Evolutionary conservation across 1,140 invertebrate species (phyloP), one percentile per base, ranked within the genome.

Genomic region (Oncopodura yosiiana): DNA sequence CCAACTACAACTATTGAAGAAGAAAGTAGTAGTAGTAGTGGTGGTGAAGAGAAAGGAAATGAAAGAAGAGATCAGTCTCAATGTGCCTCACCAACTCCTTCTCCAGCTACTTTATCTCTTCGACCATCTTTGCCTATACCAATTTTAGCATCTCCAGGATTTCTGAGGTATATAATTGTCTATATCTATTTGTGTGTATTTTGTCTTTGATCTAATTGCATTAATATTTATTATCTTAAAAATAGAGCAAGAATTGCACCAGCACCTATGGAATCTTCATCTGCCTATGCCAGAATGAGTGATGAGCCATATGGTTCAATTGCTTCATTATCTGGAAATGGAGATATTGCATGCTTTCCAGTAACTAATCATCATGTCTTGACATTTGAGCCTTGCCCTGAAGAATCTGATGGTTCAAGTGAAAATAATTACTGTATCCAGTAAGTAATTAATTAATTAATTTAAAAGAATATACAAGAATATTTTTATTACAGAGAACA

Each of bases 221-320:
- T 12, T 45, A 12, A 21, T 8, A 6, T 23, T 9, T 12, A 6
- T 26, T 9, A 6, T 34, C 8, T 8, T 9, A 16, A 30, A 48
- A 6, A 3, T 12, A 48, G 29, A 11, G 29, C 3, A 34, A 48
- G 16, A 21, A 6, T 6, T 39, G 38, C 32, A 9, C n/a, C 8
- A 9, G 32, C 32, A 34, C 32, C n/a, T n/a, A n/a, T n/a, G n/a
- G n/a, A n/a, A n/a, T n/a, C n/a, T n/a, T n/a, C n/a, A n/a, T n/a
- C n/a, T n/a, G n/a, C n/a, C n/a, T 37, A n/a, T 49, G 36, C 14
- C 32, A 49, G 46, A 19, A 60, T 56, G 43, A 64, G 62, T 59
- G 62, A 64, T 49, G 62, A 64, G 43, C 62, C 62, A 11, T 64
- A 53, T 54, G 60, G 60, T 19, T 64, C 62, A 16, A 64, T 64